phyloP scores from a whole-genome alignment of 1,140 invertebrate species.

The Aphelenchoides fujianensis region DNA sequence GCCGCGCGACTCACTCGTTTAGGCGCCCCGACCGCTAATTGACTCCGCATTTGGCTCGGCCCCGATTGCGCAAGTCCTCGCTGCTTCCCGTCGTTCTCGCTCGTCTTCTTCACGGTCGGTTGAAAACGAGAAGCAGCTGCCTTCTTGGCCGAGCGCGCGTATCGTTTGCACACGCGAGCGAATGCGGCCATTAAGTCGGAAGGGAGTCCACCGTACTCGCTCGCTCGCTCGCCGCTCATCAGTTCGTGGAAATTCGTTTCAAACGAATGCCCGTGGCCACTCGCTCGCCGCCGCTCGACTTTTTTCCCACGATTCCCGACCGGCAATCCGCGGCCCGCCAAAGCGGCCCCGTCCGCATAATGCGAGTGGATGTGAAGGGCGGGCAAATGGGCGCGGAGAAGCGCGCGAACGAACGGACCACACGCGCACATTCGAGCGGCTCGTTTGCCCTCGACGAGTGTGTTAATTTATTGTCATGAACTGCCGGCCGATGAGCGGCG shows the following conservation, averaged over 20 bases:
- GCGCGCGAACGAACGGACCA: not conserved
- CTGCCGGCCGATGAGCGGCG: no score
- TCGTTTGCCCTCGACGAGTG: not conserved
- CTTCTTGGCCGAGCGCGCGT: not conserved
- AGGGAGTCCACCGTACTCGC: not conserved
- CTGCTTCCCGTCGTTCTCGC: not conserved
- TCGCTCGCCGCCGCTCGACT: not conserved
- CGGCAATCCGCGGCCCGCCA: not conserved
- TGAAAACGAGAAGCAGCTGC: not conserved
- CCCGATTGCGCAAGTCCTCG: not conserved
- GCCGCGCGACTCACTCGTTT: not conserved
- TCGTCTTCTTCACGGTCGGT: not conserved
- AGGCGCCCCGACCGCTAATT: conserved; percentile 1
- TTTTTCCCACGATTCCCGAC: not conserved
- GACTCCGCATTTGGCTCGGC: no score
- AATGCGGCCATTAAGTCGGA: not conserved
- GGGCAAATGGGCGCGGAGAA: not conserved
- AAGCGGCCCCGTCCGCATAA: not conserved
- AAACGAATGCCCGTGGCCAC: not conserved
- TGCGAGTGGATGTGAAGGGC: not conserved
- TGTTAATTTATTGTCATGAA: no score
- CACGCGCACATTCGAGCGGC: not conserved
- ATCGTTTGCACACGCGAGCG: not conserved
- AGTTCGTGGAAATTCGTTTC: not conserved
- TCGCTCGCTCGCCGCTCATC: not conserved